Conservation (phyloP, 2,888 invertebrate species). For the Macaria notata region DNA sequence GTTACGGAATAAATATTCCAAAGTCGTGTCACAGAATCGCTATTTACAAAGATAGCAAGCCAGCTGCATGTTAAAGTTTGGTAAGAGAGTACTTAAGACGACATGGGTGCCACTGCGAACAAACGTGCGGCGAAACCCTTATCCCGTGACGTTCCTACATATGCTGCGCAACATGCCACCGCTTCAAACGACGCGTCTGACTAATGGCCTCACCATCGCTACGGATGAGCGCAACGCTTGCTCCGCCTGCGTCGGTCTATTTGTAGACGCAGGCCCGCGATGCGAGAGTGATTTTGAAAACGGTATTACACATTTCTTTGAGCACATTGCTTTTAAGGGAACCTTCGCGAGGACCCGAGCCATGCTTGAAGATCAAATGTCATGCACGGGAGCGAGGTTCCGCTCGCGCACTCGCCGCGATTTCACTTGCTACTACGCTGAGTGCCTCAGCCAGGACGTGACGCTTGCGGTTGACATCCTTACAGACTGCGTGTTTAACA, state of each 20-base stretch:
- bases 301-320: conserved; percentile 67
- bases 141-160: conserved; percentile 69
- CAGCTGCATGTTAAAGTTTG: conserved; percentile 1
- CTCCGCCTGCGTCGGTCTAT: conserved; percentile 55
- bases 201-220: conserved; percentile 94
- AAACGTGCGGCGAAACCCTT: conserved; percentile 76
- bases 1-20: too few species aligned
- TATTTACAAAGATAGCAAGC: too few species aligned
- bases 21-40: too few species aligned
- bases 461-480: conserved; percentile 94
- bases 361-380: conserved; percentile 94
- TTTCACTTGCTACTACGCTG: conserved; percentile 97
- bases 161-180: conserved; percentile 87
- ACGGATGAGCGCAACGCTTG: conserved; percentile 94
- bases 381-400: conserved; percentile 96
- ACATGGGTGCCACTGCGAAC: conserved; percentile 1
- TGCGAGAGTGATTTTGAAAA: conserved; percentile 57
- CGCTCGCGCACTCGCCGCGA: conserved; percentile 98
- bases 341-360: conserved; percentile 92
- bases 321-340: conserved; percentile 64
- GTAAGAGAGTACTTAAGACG: conserved; percentile 4
- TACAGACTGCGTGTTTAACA: conserved; percentile 96
- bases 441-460: conserved; percentile 94
- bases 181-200: conserved; percentile 88
- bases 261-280: conserved; percentile 60